Base-by-base conservation (phyloP, 2,888 invertebrate genomes). In the Eilema griseolum region DNA sequence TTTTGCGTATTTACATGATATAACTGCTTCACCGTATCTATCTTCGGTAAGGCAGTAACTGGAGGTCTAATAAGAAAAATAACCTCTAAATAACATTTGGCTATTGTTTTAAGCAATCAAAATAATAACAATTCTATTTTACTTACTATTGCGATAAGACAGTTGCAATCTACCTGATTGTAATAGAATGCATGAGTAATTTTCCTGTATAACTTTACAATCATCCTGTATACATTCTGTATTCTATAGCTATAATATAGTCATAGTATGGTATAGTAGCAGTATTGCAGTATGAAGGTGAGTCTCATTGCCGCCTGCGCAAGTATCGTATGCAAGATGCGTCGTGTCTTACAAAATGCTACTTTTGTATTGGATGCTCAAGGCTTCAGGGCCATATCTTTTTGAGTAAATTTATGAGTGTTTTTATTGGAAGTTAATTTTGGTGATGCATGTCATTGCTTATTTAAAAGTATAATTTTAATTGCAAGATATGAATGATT, bases 241-340 rank as follows among this genome's bases (percentile, higher is more conserved):
- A 52, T 56, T 16, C 23, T 14, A 56, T 14, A n/a, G 24, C 41
- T n/a, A 52, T 33, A 14, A 12, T 26, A 52, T 60, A 28, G 33
- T 7, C 20, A 28, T n/a, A n/a, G n/a, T 28, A n/a, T 23, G 65
- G 62, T 72, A 77, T 59, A 71, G 24, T 46, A 68, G 56, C 33
- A 61, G 31, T 23, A 63, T 71, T 69, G 63, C 62, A 66, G 68
- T 69, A 67, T 12, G 56, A 56, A 61, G 61, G 66, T 24, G 57
- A 24, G 28, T 46, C 73, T 80, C 75, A 73, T 71, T 71, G 80
- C 69, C 73, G 76, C 75, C 46, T 70, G 69, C 72, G 78, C 77
- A 74, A 61, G 60, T 69, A 75, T 73, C 72, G 66, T 67, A 72
- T 70, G 73, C 69, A n/a, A 31, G 67, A 26, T 64, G 59, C 57